These are phyloP conservation scores for Ptilorrhoa leucosticta DNA, from an alignment of 2,113 vertebrate species.

Conservation along the genomic window DNA sequence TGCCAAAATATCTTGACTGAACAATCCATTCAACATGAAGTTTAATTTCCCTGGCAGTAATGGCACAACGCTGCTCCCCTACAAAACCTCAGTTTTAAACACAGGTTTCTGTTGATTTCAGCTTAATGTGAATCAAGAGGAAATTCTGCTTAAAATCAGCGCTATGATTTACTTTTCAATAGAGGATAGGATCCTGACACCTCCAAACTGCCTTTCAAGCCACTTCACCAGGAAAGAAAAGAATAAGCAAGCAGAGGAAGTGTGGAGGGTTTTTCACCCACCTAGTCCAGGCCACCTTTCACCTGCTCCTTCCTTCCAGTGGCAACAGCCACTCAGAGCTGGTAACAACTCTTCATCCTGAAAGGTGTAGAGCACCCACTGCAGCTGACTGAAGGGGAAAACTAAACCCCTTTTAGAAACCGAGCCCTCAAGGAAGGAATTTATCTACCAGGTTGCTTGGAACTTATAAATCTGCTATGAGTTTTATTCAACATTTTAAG, in stretches of 20 bases:
- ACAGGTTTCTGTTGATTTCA: neutral
- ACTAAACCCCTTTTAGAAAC: neutral
- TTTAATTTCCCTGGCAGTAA: neutral
- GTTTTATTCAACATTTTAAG: neutral
- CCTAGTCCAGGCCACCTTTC: constrained; percentile 18
- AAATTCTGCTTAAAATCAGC: neutral
- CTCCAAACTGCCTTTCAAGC: neutral
- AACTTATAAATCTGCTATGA: neutral
- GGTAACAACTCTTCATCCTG: constrained; percentile 56
- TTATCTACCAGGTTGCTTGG: neutral
- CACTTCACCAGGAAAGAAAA: neutral
- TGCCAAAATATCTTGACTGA: neutral
- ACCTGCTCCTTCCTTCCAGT: constrained; percentile 57
- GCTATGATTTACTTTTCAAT: neutral
- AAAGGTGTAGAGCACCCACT: constrained; percentile 54
- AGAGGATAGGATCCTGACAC: neutral
- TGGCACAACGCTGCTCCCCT: neutral
- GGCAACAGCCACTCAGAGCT: constrained; percentile 25
- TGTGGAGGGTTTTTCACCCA: constrained; percentile 41
- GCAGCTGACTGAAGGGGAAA: constrained; percentile 41
- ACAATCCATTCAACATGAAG: neutral
- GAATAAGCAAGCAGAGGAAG: neutral
- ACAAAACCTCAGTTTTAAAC: neutral
- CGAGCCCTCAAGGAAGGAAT: neutral
- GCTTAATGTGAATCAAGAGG: neutral